A percentile compares a stretch with the other conserved stretches of the same genome.
Evolutionary conservation across 2,797 vertebrate genomes (phyloP).

Genomic region (Lutjanus campechanus): DNA sequence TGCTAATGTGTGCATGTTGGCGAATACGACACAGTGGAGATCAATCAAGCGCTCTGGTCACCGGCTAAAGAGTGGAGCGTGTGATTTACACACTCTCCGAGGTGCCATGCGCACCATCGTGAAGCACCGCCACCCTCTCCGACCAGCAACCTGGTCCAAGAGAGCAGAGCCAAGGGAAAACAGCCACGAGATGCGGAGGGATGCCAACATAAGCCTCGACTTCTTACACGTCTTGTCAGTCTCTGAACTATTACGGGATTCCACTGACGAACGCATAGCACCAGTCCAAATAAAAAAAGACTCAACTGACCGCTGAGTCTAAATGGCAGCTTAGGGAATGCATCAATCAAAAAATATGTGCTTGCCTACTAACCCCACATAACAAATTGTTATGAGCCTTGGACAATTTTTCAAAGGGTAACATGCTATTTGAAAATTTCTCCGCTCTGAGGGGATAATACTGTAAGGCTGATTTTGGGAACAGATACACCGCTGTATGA

Average conservation of each 20-base stretch:
- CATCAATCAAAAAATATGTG: slow-evolving; percentile 74
- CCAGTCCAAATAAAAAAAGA: slow-evolving; percentile 54
- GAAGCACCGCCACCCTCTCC: slow-evolving; percentile 41
- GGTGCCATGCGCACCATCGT: slow-evolving; percentile 35
- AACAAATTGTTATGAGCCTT: slow-evolving; percentile 63
- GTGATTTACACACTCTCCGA: slow-evolving; percentile 55
- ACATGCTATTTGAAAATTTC: slow-evolving; percentile 45
- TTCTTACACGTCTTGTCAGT: slow-evolving; percentile 68
- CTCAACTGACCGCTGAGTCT: slow-evolving; percentile 63
- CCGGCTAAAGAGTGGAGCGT: slow-evolving; percentile 41
- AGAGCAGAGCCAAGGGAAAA: slow-evolving; percentile 55
- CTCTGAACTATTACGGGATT: slow-evolving; percentile 63
- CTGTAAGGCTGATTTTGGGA: slow-evolving; percentile 33
- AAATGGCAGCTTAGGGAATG: slow-evolving; percentile 66
- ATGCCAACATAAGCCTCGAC: slow-evolving; percentile 73
- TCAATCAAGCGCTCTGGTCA: slow-evolving; percentile 68
- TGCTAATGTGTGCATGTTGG: slow-evolving; percentile 79
- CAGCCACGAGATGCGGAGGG: slow-evolving; percentile 58
- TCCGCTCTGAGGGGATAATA: slow-evolving; percentile 26
- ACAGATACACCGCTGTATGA: slow-evolving; percentile 19
- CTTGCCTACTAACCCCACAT: slow-evolving; percentile 52
- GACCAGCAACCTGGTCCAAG: slow-evolving; percentile 55
- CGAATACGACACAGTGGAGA: slow-evolving; percentile 63
- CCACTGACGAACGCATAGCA: slow-evolving; percentile 60
- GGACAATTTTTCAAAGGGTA: slow-evolving; percentile 54